A percentile compares a stretch with the other conserved stretches of the same genome.
Conservation (phyloP, 2,888 invertebrate species). For the Caenorhabditis japonica region DNA sequence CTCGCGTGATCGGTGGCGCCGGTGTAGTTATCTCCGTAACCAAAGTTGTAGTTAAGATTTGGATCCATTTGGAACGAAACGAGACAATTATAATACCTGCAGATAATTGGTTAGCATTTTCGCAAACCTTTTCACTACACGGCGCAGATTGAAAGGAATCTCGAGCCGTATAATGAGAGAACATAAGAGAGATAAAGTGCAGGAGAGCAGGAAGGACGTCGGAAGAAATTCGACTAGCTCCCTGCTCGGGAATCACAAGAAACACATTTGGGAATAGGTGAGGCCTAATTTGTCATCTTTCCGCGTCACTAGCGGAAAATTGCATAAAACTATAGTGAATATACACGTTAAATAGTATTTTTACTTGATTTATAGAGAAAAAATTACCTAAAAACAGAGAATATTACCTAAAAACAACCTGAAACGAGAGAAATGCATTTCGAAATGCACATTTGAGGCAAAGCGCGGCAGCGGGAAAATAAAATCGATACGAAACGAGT, state of each 20-base stretch:
- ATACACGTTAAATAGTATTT: no score
- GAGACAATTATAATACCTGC: conserved; percentile 9
- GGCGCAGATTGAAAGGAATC: conserved; percentile 4
- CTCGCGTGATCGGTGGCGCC: conserved; percentile 24
- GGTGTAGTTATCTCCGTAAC: conserved; percentile 33
- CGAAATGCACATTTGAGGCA: no score
- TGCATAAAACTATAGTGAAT: no score
- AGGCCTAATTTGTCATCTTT: not conserved
- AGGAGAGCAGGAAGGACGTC: conserved; percentile 9
- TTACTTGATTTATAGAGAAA: no score
- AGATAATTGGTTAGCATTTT: conserved; percentile 23
- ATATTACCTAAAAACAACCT: no score
- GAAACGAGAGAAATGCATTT: no score
- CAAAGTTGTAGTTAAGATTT: conserved; percentile 33
- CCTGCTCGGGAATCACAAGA: conserved; percentile 2
- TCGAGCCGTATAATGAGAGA: conserved; percentile 35
- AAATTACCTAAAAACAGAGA: no score
- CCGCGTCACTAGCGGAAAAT: not conserved
- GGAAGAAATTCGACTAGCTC: conserved; percentile 1
- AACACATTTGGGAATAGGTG: not conserved
- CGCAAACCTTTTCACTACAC: conserved; percentile 22
- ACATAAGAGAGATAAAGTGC: not conserved
- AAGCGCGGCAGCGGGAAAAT: not conserved
- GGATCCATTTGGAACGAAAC: conserved; percentile 23
- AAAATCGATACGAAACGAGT: conserved; percentile 21